These are phyloP conservation scores for Agelastica alni DNA, from an alignment of 2,888 invertebrate genomes.

Conservation along the genomic window DNA sequence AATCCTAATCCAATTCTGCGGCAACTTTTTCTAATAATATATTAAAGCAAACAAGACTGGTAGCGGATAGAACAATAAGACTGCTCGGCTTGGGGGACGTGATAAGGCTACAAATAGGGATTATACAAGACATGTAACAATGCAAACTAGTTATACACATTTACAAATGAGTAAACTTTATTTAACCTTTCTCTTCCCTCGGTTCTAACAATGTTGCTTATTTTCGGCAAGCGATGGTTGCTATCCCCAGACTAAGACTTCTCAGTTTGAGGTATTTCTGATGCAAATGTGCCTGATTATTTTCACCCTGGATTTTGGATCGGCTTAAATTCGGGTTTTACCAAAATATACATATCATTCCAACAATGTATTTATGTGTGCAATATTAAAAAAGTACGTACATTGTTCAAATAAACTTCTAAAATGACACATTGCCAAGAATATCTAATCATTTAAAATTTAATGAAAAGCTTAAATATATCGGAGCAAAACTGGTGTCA, in stretches of 20 bases:
- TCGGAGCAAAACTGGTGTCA: no score
- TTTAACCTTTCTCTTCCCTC: constrained; percentile 47
- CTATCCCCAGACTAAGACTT: constrained; percentile 41
- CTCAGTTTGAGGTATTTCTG: constrained; percentile 51
- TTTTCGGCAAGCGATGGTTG: constrained; percentile 36
- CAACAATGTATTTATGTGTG: not conserved
- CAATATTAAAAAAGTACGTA: no score
- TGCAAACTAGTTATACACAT: constrained; percentile 47
- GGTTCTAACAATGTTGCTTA: constrained; percentile 42
- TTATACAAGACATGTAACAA: constrained; percentile 43
- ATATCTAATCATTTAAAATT: no score
- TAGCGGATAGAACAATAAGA: constrained; percentile 33
- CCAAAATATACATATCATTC: not conserved
- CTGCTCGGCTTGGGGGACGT: constrained; percentile 35
- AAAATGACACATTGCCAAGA: no score
- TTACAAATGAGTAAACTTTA: constrained; percentile 54
- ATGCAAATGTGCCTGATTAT: constrained; percentile 49
- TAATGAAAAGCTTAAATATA: no score
- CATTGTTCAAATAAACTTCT: no score
- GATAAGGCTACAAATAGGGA: constrained; percentile 39
- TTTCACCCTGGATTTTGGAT: constrained; percentile 14
- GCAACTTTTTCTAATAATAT: constrained; percentile 34
- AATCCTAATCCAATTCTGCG: constrained; percentile 30
- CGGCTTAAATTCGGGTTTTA: constrained; percentile 11
- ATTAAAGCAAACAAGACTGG: constrained; percentile 35